Evolutionary conservation across 2,888 invertebrate genomes (phyloP).

Genomic region (Onthophagus sagittarius): DNA sequence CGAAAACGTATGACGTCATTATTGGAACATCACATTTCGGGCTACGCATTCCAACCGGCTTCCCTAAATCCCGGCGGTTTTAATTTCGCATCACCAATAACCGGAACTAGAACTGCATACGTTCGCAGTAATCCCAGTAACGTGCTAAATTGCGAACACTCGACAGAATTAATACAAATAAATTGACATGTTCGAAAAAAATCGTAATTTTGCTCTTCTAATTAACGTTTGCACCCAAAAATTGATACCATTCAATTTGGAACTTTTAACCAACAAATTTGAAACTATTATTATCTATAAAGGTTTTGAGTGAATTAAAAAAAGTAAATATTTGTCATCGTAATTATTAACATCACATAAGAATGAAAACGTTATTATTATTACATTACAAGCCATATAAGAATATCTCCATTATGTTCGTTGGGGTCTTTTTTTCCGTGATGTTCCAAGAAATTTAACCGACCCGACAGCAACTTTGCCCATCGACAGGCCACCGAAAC

Average conservation of each 20-base stretch:
- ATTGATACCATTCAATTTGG: neutral
- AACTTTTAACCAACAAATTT: too few relatives aligned
- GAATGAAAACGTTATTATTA: too few relatives aligned
- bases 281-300: too few relatives aligned
- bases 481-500: neutral
- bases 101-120: neutral
- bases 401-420: neutral
- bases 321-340: too few relatives aligned
- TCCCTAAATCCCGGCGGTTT: neutral
- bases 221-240: neutral
- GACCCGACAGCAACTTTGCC: neutral
- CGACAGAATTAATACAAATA: neutral
- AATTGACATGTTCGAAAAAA: neutral
- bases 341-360: too few relatives aligned
- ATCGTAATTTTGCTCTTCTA: neutral
- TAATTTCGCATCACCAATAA: neutral
- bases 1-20: neutral
- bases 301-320: too few relatives aligned
- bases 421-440: neutral
- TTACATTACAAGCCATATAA: too few relatives aligned
- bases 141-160: neutral
- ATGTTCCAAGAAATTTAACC: neutral
- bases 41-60: neutral
- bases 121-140: neutral
- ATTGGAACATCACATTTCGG: neutral